Evolutionary conservation across 2,888 invertebrate species (phyloP), one percentile per base, ranked within the genome.

Genomic region (Hoplodrina blanda): DNA sequence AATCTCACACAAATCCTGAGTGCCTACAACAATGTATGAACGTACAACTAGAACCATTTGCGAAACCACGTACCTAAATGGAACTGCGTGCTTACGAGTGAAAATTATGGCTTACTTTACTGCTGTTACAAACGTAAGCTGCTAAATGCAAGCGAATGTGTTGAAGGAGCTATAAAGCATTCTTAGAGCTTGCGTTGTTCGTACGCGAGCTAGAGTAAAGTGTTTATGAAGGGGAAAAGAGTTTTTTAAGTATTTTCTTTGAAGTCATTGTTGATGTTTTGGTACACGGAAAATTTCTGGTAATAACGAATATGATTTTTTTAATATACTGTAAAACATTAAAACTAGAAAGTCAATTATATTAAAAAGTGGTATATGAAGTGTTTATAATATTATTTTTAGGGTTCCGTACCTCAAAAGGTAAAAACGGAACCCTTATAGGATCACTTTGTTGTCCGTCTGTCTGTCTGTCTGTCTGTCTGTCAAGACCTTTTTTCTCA

Each of bases 71-170:
- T 63, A 41, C 41, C 41, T 41, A 63, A 73, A 76, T 70, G 70
- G 69, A 74, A 62, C 63, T 54, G 54, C 50, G 76, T 70, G 54
- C 78, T 78, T 70, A 46, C 44, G 10, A 56, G 55, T 19, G 76
- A 61, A 73, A 69, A 80, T 77, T 80, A 80, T 75, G 54, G 80
- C 76, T 64, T 60, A 62, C 76, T 75, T 69, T 65, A 46, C 52
- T 37, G 11, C 33, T 52, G 73, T 57, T 62, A 19, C 52, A 59
- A 61, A 62, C 59, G 76, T 78, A 62, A 73, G 79, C 62, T 62
- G 19, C 62, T 67, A 53, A 76, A 73, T 57, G 61, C 73, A 73
- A 64, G 56, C 65, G 33, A 62, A 65, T 73, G 71, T 62, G 50
- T 60, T 73, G 37, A 54, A 77, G 57, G 33, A 37, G 52, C 78